These are phyloP conservation scores for Dryocosmus kuriphilus DNA, from an alignment of 2,888 invertebrate species.

Conservation along the genomic window DNA sequence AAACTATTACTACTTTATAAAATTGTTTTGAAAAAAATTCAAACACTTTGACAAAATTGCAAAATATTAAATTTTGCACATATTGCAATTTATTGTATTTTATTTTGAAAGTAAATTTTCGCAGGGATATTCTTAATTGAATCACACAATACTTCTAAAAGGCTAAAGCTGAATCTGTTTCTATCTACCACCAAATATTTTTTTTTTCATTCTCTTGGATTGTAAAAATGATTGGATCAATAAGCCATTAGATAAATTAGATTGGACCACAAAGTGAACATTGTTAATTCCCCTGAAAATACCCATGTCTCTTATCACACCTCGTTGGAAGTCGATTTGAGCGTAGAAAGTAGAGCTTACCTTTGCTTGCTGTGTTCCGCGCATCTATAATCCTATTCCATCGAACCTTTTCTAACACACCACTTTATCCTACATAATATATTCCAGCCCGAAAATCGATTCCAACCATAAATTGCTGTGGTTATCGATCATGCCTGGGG, in stretches of 20 bases:
- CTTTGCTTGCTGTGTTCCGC: not conserved
- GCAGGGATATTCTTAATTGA: not conserved
- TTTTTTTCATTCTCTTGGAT: not conserved
- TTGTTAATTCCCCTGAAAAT: not conserved
- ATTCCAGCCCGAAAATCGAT: conserved; percentile 14
- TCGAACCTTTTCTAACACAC: conserved; percentile 11
- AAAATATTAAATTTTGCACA: too few relatives aligned
- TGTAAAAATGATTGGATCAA: not conserved
- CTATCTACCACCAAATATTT: not conserved
- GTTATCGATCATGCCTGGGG: conserved; percentile 5
- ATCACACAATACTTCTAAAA: not conserved
- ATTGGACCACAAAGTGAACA: not conserved
- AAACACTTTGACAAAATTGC: too few relatives aligned
- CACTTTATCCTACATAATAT: conserved; percentile 13
- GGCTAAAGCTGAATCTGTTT: not conserved
- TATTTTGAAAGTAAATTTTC: too few relatives aligned
- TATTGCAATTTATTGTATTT: too few relatives aligned
- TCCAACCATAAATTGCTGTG: conserved; percentile 10
- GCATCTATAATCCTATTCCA: not conserved
- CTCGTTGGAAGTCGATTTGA: conserved; percentile 12
- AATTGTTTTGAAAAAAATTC: too few relatives aligned
- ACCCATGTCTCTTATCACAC: not conserved
- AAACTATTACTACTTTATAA: too few relatives aligned
- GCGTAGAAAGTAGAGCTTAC: not conserved
- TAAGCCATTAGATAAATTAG: not conserved